These are phyloP conservation scores for Meliscaeva auricollis DNA, from an alignment of 2,888 invertebrate species.

Conservation along the genomic window DNA sequence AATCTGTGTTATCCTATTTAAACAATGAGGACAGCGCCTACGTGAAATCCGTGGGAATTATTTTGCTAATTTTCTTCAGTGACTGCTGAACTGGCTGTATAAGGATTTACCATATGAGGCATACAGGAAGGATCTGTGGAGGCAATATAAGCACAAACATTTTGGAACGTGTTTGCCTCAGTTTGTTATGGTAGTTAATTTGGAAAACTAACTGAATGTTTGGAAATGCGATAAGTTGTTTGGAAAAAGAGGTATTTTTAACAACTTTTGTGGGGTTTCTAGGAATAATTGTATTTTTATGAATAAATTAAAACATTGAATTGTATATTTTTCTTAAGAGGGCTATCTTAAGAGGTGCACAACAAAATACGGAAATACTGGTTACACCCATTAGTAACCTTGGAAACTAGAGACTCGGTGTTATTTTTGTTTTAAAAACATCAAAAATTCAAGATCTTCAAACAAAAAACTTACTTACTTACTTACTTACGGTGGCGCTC, in stretches of 20 bases:
- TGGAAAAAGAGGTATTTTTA: constrained; percentile 5
- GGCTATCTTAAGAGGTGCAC: no score
- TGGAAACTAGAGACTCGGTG: no score
- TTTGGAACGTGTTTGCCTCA: constrained; percentile 45
- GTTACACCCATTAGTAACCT: no score
- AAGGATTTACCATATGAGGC: neutral
- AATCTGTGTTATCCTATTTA: constrained; percentile 52
- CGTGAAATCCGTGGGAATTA: constrained; percentile 61
- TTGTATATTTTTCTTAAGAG: neutral
- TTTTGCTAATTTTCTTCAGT: constrained; percentile 54
- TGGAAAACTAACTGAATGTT: constrained; percentile 66
- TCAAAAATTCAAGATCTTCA: no score
- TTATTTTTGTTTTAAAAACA: no score
- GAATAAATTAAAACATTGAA: neutral
- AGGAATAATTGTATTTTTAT: neutral
- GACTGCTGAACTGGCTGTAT: neutral
- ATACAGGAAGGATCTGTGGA: neutral
- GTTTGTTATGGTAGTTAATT: constrained; percentile 72
- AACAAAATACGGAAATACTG: no score
- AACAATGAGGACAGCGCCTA: constrained; percentile 54
- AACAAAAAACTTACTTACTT: no score
- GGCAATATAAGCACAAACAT: neutral
- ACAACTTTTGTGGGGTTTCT: neutral
- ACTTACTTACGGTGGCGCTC: no score
- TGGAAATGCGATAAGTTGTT: constrained; percentile 22